Base-by-base conservation (phyloP, 1,140 invertebrate species). In the Camponotus pennsylvanicus region DNA sequence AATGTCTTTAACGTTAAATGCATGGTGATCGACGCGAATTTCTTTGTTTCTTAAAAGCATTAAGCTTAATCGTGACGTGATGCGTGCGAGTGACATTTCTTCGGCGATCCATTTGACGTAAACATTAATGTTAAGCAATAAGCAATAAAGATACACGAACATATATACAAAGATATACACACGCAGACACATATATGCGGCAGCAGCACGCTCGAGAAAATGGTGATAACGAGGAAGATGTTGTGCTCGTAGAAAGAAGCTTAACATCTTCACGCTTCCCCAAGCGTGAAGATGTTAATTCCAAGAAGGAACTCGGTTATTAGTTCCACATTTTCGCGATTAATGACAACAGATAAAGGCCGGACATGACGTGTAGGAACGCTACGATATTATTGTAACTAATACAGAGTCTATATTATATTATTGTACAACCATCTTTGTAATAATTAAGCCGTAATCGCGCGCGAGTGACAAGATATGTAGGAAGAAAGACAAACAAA, bases 391-490 rank as follows among this genome's bases (percentile, higher is more conserved):
- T 94, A 95, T 94, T 94, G 91, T 93, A 94, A 94, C 89, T 94
- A 94, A 94, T 92, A 92, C 93, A 94, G 91, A 94, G 93, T 95
- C 90, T 94, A 93, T 94, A 93, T 94, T 94, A 92, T 92, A 94
- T 92, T 91, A 93, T 92, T 93, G 89, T 93, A 93, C 91, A 91
- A 93, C 89, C 86, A 93, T 92, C 91, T 92, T 94, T 93, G 90
- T 93, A 93, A 93, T 92, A 92, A 92, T 86, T 92, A 92, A 92
- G 78, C 86, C 85, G 75, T 83, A 90, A 92, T 86, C 80, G 49
- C 13, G 49, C 13, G 49, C 4, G 77, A 89, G 77, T 91, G 75
- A 87, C 70, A 88, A 89, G 84, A 91, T 71, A 64, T 71, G 42
- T 34, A 59, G 61, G 59, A 73, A 32, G 42, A 57, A 52, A 75